Percentiles rank a stretch among this genome's conserved stretches.
phyloP scores from a whole-genome alignment of 2,113 vertebrate genomes.

The Chlorodrepanis virens region DNA sequence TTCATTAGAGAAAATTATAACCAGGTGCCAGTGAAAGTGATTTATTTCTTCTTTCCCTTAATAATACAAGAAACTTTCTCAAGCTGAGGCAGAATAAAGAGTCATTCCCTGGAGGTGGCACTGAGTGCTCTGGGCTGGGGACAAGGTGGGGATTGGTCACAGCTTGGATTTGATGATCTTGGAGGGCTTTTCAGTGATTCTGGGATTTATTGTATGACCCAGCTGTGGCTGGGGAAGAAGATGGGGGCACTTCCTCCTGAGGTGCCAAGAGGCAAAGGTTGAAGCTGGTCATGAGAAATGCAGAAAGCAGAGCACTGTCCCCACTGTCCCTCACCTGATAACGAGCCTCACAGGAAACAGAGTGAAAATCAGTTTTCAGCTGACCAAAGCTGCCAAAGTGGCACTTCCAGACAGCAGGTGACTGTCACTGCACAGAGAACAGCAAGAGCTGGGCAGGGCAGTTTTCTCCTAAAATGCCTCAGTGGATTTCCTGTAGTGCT shows the following conservation, averaged over 20 bases:
- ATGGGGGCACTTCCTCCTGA: not conserved
- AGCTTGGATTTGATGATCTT: rapidly evolving
- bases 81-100: not conserved
- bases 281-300: not conserved
- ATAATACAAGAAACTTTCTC: not conserved
- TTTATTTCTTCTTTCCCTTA: not conserved
- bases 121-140: not conserved
- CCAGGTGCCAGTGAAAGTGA: not conserved
- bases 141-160: rapidly evolving
- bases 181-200: not conserved
- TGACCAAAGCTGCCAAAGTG: not conserved
- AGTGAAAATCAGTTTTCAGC: not conserved
- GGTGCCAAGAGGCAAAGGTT: not conserved
- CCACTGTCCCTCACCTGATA: not conserved
- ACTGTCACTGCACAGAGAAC: not conserved
- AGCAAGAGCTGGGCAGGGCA: not conserved
- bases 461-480: not conserved
- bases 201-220: rapidly evolving
- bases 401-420: not conserved
- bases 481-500: not conserved
- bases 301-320: rapidly evolving
- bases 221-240: not conserved
- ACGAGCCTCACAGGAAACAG: not conserved
- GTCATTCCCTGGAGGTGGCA: not conserved
- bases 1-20: not conserved